Conservation (phyloP, 1,140 invertebrate genomes). For the Halesus radiatus region DNA sequence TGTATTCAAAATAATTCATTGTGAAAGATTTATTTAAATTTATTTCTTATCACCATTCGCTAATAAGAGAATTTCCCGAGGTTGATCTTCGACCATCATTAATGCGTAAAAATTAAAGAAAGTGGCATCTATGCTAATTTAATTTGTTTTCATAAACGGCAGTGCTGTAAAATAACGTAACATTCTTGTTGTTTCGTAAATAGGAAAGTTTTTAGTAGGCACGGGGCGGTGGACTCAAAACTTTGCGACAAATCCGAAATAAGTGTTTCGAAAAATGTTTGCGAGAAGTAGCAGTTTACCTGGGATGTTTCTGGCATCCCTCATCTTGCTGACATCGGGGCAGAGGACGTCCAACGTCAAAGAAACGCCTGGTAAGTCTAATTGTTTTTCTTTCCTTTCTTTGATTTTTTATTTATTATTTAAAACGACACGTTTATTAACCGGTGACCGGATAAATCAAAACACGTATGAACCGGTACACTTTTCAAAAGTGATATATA, state of each 20-base stretch:
- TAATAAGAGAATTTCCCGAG: not conserved
- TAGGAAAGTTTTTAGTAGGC: not conserved
- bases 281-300: constrained; percentile 41
- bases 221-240: not conserved
- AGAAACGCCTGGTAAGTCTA: constrained; percentile 35
- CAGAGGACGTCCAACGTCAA: constrained; percentile 49
- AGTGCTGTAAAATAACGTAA: constrained; percentile 15
- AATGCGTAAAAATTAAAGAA: constrained; percentile 13
- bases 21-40: not conserved
- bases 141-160: constrained; percentile 14
- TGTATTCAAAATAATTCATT: not conserved
- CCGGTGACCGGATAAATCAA: too few relatives aligned
- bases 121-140: constrained; percentile 20
- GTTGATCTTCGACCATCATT: not conserved
- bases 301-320: constrained; percentile 44
- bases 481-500: too few relatives aligned
- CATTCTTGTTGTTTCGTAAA: not conserved
- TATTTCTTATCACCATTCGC: not conserved
- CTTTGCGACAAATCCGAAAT: not conserved
- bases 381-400: not conserved
- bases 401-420: too few relatives aligned
- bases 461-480: too few relatives aligned
- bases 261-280: constrained; percentile 38
- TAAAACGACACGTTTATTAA: too few relatives aligned
- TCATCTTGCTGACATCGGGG: constrained; percentile 49